Conservation (phyloP, 2,113 vertebrate species). For the Malurus melanocephalus region DNA sequence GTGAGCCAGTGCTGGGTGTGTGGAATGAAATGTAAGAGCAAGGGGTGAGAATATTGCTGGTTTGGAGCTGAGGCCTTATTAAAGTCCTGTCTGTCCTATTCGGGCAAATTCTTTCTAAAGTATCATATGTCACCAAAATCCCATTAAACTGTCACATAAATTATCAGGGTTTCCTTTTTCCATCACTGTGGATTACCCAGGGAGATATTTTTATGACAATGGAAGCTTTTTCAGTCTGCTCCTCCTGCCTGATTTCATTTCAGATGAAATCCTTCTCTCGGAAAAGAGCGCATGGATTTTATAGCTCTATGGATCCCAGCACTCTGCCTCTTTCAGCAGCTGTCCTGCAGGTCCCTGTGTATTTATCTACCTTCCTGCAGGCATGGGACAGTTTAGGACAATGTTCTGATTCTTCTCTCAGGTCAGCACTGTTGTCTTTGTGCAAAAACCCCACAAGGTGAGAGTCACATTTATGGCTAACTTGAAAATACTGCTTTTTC, state of each 20-base stretch:
- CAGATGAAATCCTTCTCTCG: constrained; percentile 11
- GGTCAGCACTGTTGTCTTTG: neutral
- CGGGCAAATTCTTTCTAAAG: constrained; percentile 67
- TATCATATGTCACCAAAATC: constrained; percentile 65
- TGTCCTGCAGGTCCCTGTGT: neutral
- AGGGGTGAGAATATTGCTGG: constrained; percentile 17
- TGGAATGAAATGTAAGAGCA: neutral
- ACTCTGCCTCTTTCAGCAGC: neutral
- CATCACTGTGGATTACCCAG: constrained; percentile 62
- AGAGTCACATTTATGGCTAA: neutral
- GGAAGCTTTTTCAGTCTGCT: constrained; percentile 45
- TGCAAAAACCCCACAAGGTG: neutral
- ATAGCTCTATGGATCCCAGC: neutral
- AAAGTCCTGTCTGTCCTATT: constrained; percentile 65
- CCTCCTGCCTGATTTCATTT: constrained; percentile 47
- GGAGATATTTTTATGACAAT: constrained; percentile 67
- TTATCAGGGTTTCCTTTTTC: constrained; percentile 70
- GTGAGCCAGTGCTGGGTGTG: neutral
- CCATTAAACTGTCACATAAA: constrained; percentile 76
- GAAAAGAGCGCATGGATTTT: constrained; percentile 21
- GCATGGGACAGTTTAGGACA: neutral
- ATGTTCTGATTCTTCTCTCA: neutral
- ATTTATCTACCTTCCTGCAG: neutral
- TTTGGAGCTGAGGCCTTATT: constrained; percentile 52
- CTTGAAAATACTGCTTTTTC: neutral